Evolutionary conservation across 2,888 invertebrate species (phyloP).

Genomic region (Bellardia pandia): DNA sequence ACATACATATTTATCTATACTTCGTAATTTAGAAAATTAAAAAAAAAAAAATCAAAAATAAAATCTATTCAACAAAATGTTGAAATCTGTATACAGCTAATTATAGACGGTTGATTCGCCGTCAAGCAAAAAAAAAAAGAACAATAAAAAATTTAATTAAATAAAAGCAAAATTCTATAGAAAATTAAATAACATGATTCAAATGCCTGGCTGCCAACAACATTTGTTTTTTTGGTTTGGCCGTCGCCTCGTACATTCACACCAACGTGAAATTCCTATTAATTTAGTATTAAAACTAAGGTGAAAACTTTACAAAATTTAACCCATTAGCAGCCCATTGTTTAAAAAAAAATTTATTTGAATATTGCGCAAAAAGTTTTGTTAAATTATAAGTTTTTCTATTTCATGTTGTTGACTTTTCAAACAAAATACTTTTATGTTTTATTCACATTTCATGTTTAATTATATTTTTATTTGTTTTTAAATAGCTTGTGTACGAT

Average conservation of each 20-base stretch:
- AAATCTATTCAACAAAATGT: constrained; percentile 15
- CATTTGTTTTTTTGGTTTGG: background rate
- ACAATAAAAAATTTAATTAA: background rate
- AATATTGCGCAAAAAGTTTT: background rate
- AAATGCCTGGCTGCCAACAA: constrained; percentile 38
- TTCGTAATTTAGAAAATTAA: background rate
- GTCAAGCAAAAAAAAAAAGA: constrained; percentile 5
- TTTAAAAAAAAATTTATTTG: constrained; percentile 7
- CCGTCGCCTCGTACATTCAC: constrained; percentile 64
- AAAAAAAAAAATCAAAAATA: constrained; percentile 13
- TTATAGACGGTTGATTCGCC: constrained; percentile 43
- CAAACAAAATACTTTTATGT: constrained; percentile 41
- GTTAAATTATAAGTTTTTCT: constrained; percentile 5
- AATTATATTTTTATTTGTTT: constrained; percentile 14
- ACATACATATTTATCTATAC: too few relatives aligned
- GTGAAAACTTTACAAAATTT: constrained; percentile 52
- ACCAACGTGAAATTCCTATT: constrained; percentile 61
- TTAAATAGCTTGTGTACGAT: background rate
- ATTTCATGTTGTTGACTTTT: constrained; percentile 25
- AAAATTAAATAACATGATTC: constrained; percentile 60
- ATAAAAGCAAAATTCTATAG: constrained; percentile 24
- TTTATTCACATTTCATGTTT: constrained; percentile 49
- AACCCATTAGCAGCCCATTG: constrained; percentile 53
- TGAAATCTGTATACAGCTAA: constrained; percentile 21
- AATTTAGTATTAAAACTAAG: constrained; percentile 53